phyloP scores from a whole-genome alignment of 1,140 invertebrate genomes.

The Stegodyphus mimosarum region DNA sequence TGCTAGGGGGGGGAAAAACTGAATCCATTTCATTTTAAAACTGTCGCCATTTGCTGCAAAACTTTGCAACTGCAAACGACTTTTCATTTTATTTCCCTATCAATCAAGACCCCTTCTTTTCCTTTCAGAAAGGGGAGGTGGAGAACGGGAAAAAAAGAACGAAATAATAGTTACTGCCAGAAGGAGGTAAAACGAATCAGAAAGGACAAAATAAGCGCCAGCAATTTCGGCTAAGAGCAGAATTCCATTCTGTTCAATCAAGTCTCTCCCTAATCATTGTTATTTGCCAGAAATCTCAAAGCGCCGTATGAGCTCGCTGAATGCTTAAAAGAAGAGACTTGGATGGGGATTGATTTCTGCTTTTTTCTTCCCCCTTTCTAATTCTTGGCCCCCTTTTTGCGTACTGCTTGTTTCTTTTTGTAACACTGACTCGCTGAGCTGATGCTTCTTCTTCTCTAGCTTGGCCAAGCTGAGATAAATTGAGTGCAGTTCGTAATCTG shows the following conservation, averaged over 20 bases:
- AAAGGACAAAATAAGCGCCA: conserved; percentile 11
- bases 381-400: too few species aligned
- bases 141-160: too few species aligned
- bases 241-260: conserved; percentile 4
- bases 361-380: not conserved
- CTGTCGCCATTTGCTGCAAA: too few species aligned
- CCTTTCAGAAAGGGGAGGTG: too few species aligned
- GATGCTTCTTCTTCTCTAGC: too few species aligned
- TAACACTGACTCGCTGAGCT: too few species aligned
- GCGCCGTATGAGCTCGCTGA: not conserved
- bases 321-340: conserved; percentile 26
- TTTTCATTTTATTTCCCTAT: not conserved
- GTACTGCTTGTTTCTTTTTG: not conserved
- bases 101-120: not conserved
- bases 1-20: too few species aligned
- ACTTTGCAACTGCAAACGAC: not conserved
- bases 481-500: too few species aligned
- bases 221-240: conserved; percentile 5
- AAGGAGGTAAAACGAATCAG: conserved; percentile 11
- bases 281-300: conserved; percentile 8
- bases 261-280: conserved; percentile 13
- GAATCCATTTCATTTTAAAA: too few species aligned
- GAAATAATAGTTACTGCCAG: too few species aligned
- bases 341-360: not conserved
- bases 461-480: too few species aligned